A percentile compares a stretch with the other conserved stretches of the same genome.
These are phyloP conservation scores for Phthorimaea operculella DNA, from an alignment of 1,140 invertebrate species.

Conservation along the genomic window DNA sequence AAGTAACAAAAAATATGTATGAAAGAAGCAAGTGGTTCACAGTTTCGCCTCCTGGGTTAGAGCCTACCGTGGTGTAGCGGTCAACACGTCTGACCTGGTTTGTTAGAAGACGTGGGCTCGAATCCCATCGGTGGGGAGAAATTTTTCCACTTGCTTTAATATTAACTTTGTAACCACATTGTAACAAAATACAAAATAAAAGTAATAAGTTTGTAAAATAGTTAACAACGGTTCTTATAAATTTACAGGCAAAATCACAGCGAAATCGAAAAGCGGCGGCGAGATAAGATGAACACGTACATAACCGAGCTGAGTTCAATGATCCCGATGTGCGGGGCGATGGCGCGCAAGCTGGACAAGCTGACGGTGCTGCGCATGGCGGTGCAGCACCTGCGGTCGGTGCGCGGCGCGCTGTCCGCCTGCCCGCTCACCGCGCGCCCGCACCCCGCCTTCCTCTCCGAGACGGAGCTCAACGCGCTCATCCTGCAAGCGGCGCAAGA, in stretches of 20 bases:
- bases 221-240: neutral
- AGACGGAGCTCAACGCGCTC: constrained; percentile 88
- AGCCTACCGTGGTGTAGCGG: too few species aligned
- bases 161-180: too few species aligned
- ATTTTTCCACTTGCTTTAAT: too few species aligned
- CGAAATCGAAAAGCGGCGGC: constrained; percentile 92
- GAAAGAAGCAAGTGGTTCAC: too few species aligned
- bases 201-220: too few species aligned
- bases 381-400: constrained; percentile 84
- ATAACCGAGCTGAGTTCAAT: constrained; percentile 91
- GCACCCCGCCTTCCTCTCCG: constrained; percentile 89
- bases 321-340: constrained; percentile 93
- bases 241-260: constrained; percentile 88
- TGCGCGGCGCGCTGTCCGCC: constrained; percentile 41
- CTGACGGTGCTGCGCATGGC: constrained; percentile 94
- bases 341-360: constrained; percentile 94
- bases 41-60: too few species aligned
- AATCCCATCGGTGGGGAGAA: too few species aligned
- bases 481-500: constrained; percentile 86
- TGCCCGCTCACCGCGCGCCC: constrained; percentile 53
- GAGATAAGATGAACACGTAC: constrained; percentile 97
- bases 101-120: too few species aligned
- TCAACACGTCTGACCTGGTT: too few species aligned
- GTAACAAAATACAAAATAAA: too few species aligned
- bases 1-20: too few species aligned